phyloP scores from a whole-genome alignment of 2,888 invertebrate genomes.

The Pollenia amentaria region DNA sequence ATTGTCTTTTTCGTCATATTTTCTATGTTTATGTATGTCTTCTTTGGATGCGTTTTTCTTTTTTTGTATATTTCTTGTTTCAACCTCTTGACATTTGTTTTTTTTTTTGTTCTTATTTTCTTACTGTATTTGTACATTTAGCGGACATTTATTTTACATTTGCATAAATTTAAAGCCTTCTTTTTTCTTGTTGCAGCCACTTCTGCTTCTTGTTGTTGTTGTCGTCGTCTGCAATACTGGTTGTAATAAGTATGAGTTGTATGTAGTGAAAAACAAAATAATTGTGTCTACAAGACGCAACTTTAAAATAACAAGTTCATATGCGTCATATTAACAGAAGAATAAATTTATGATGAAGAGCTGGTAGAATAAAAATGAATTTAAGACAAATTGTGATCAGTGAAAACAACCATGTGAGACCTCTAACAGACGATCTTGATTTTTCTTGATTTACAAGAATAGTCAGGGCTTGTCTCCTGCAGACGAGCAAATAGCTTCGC shows the following conservation, averaged over 20 bases:
- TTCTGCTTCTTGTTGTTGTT: not conserved
- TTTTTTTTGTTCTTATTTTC: constrained; percentile 50
- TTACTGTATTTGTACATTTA: constrained; percentile 57
- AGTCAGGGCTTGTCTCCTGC: too few species aligned
- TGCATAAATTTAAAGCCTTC: constrained; percentile 50
- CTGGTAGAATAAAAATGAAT: not conserved
- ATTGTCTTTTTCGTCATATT: constrained; percentile 47
- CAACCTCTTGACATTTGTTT: constrained; percentile 71
- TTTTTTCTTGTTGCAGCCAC: not conserved
- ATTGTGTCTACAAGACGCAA: constrained; percentile 45
- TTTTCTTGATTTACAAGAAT: too few species aligned
- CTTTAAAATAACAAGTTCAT: constrained; percentile 70
- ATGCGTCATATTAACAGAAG: constrained; percentile 33
- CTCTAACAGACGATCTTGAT: too few species aligned
- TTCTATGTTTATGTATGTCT: constrained; percentile 52
- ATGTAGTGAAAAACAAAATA: constrained; percentile 15
- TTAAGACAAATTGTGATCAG: not conserved
- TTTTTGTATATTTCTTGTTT: constrained; percentile 23
- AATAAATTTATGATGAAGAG: not conserved
- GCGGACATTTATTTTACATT: constrained; percentile 71
- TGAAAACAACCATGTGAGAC: constrained; percentile 12
- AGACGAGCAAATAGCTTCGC: too few species aligned
- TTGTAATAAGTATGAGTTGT: constrained; percentile 33
- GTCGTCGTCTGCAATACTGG: constrained; percentile 54
- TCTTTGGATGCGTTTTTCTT: constrained; percentile 1